Conservation (phyloP, 2,888 invertebrate species). For the Cerastis rubricosa region DNA sequence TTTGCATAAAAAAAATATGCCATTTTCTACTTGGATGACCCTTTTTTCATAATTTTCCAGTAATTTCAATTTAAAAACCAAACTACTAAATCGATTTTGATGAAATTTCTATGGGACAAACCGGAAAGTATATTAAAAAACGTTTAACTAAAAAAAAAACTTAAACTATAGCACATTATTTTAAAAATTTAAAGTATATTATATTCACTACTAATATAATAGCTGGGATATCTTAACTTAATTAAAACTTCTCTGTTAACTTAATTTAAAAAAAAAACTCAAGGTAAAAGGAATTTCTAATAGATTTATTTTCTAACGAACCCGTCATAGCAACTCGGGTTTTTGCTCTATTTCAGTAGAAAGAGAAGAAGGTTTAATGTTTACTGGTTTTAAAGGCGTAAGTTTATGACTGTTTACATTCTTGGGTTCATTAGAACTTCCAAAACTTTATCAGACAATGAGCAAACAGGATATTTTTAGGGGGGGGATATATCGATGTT, state of each 20-base stretch:
- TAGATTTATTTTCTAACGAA: constrained; percentile 50
- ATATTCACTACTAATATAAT: constrained; percentile 9
- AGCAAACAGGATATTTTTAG: neutral
- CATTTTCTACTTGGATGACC: too few species aligned
- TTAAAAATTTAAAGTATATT: constrained; percentile 11
- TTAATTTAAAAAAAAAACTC: constrained; percentile 41
- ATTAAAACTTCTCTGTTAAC: constrained; percentile 47
- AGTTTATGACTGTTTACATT: constrained; percentile 2
- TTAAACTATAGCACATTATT: neutral
- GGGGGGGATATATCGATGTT: neutral
- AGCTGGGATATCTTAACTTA: constrained; percentile 36
- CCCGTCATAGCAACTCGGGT: constrained; percentile 1
- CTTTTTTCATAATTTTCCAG: too few species aligned
- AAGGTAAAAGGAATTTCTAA: constrained; percentile 31
- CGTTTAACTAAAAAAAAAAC: too few species aligned
- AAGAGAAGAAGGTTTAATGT: constrained; percentile 1
- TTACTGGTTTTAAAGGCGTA: neutral
- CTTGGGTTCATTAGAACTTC: neutral
- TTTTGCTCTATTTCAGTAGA: constrained; percentile 18
- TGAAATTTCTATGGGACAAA: too few species aligned
- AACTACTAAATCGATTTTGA: too few species aligned
- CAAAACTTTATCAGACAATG: neutral
- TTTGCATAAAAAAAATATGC: too few species aligned
- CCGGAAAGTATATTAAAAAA: too few species aligned
- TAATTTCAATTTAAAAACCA: too few species aligned